Base-by-base conservation (phyloP, 2,113 vertebrate species). In the Rhinoderma darwinii region DNA sequence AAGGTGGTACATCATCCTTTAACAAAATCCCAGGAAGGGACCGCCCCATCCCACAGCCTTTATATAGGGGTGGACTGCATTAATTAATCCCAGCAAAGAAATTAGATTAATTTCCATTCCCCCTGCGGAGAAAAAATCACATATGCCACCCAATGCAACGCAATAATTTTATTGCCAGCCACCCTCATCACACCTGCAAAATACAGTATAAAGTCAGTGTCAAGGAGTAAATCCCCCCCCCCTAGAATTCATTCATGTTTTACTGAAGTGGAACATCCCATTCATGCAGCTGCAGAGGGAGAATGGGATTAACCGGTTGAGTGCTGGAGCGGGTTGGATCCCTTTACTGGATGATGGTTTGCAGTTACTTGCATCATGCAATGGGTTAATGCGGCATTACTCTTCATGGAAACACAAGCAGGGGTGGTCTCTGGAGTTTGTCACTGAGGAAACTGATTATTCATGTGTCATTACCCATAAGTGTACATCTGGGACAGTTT, bases 231-330 rank as follows among this genome's bases (percentile, higher is more conserved):
- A 27, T 41, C 27, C 84, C 61, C 66, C 61, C 66, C 86, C 73
- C 75, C 39, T 39, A 27, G 27, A 20, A 75, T 89, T 88, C 88
- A 88, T 90, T 89, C 90, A 89, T 83, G 47, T 72, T 89, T 90
- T 86, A 15, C 1, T 14, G 10, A 3, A 72, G 70, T 89, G 83
- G 88, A 82, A 85, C 86, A 83, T 83, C 47, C 88, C 89, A 88
- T 86, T 88, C 85, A 89, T 87, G 76, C 56, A 56, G 12, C 54
- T 61, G 25, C 43, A 84, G 54, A 22, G 37, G 25, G n/a, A 8
- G 17, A 41, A 18, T 11, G 30, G 20, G 25, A 20, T 78, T 87
- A 78, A 87, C 84, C 41, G 25, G 22, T 18, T 70, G 37, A 43
- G 25, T 72, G 82, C 82, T 59, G 27, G 43, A 35, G 47, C 43